Base-by-base conservation (phyloP, 2,113 vertebrate species). In the Myotis lucifugus region DNA sequence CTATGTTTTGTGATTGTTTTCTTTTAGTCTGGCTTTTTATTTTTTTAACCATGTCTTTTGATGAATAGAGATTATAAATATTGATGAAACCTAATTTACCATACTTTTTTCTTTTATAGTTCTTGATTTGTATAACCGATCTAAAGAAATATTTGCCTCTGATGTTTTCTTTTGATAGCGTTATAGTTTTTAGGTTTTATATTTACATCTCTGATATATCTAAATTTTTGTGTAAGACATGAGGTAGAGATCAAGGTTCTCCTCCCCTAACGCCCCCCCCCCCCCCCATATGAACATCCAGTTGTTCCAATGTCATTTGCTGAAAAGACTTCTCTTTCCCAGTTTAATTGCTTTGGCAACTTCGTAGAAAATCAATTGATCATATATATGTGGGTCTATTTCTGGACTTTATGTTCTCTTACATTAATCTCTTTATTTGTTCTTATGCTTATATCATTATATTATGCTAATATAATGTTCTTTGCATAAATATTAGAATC, bases 61-160 rank as follows among this genome's bases (percentile, higher is more conserved):
- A 54, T 54, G 54, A 54, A 54, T 18, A 54, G 54, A 54, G 54
- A 54, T 54, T 54, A 54, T 85, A 34, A 85, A 50, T 87, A 61
- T 70, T 86, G 29, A 90, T 81, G 66, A 73, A 79, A 64, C 61
- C 27, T 93, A 73, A 88, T 27, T 88, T 93, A 93, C 13, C 25
- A 40, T 72, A 59, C 23, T 82, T 64, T 56, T 40, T n/a, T 59
- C 29, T 69, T 74, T 54, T 12, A 64, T 82, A 88, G 56, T 88
- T 67, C 6, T 59, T 79, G 66, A 67, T 93, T 87, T 87, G 17
- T 72, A 8, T 61, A 48, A 59, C 21, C 15, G 50, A 12, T 72
- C 32, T 79, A 72, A 87, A 78, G 23, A 93, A 70, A 21, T 78
- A 56, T 34, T 50, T 56, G 37, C 23, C 32, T 59, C 3, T 17